Percentiles rank a stretch among this genome's conserved stretches.
phyloP scores from a whole-genome alignment of 2,113 vertebrate species.

The Pygathrix nemaeus region DNA sequence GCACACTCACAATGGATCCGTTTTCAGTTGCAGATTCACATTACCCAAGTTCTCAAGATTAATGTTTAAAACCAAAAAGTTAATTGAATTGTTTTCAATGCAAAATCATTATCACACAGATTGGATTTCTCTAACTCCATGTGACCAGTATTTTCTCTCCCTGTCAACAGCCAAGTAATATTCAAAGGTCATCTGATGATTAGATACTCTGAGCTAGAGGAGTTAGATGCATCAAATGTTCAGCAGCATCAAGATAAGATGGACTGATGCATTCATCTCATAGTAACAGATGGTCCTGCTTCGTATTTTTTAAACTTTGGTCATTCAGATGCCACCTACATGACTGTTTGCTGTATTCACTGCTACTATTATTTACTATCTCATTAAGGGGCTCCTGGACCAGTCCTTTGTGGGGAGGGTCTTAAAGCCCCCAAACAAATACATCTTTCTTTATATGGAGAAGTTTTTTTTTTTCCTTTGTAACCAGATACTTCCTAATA shows the following conservation, averaged over 20 bases:
- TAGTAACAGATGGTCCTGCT: background rate
- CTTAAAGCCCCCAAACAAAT: background rate
- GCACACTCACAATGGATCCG: background rate
- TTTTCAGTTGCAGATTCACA: background rate
- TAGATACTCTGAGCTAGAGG: background rate
- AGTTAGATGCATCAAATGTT: background rate
- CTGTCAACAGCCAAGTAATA: background rate
- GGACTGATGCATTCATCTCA: background rate
- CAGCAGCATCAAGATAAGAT: background rate
- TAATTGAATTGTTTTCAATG: background rate
- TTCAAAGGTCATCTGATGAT: background rate
- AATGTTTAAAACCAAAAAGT: background rate
- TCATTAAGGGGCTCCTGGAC: background rate
- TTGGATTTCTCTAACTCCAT: background rate
- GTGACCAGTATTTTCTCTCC: background rate
- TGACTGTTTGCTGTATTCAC: background rate
- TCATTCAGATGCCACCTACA: background rate
- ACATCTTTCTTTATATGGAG: background rate
- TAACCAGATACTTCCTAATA: background rate
- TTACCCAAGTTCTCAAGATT: background rate
- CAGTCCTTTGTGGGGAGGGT: background rate
- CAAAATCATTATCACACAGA: background rate
- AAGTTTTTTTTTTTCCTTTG: background rate
- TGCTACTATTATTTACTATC: background rate
- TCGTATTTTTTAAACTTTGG: background rate